phyloP scores from a whole-genome alignment of 2,797 vertebrate species.

The Pogonophryne albipinna region DNA sequence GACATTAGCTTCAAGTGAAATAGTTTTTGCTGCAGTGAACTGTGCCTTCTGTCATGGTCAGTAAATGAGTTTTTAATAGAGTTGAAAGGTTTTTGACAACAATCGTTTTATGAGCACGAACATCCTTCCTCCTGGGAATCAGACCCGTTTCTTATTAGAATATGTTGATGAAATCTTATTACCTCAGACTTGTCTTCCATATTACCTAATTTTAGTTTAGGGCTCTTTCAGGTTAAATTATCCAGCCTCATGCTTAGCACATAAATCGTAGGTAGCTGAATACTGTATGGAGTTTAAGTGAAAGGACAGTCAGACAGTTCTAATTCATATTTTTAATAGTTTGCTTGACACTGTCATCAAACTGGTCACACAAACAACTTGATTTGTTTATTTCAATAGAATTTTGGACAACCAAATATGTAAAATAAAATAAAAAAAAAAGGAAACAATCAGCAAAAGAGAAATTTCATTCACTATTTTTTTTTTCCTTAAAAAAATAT shows the following conservation, averaged over 20 bases:
- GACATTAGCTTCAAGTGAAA: slow-evolving; percentile 25
- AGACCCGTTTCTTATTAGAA: background rate
- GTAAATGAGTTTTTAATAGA: background rate
- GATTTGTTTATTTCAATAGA: slow-evolving; percentile 86
- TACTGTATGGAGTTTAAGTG: background rate
- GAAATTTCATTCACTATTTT: slow-evolving; percentile 74
- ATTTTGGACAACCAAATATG: slow-evolving; percentile 85
- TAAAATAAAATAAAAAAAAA: slow-evolving; percentile 83
- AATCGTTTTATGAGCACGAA: background rate
- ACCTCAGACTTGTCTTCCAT: background rate
- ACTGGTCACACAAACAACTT: slow-evolving; percentile 70
- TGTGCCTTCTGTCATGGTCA: background rate
- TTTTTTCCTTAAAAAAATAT: slow-evolving; percentile 88
- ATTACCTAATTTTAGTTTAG: background rate
- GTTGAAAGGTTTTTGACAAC: background rate
- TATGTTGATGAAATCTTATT: background rate
- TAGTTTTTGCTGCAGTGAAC: slow-evolving; percentile 24
- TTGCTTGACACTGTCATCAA: slow-evolving; percentile 71
- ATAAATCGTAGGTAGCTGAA: background rate
- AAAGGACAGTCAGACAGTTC: slow-evolving; percentile 47
- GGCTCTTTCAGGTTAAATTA: background rate
- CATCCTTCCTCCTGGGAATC: background rate
- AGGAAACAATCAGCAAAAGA: slow-evolving; percentile 81
- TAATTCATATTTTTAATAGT: slow-evolving; percentile 72
- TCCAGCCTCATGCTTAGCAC: background rate